Percentiles rank a stretch among this genome's conserved stretches.
Conservation (phyloP, 2,888 invertebrate genomes). For the Nomada fabriciana region DNA sequence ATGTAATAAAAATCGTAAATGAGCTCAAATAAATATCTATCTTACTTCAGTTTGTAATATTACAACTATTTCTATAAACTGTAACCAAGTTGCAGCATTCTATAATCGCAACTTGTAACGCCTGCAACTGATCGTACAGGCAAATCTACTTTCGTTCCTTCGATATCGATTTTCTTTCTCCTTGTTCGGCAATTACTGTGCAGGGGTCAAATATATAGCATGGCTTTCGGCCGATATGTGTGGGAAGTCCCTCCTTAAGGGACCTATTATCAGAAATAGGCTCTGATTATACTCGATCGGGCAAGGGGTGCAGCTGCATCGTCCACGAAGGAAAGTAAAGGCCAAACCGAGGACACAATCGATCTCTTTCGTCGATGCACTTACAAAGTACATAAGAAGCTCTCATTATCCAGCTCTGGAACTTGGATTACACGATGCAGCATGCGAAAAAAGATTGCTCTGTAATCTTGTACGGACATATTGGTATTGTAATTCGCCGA, state of each 20-base stretch:
- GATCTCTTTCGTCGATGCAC: slow-evolving; percentile 41
- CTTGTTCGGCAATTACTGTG: slow-evolving; percentile 23
- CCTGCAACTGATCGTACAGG: neutral
- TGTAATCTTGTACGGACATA: slow-evolving; percentile 34
- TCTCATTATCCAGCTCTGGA: slow-evolving; percentile 48
- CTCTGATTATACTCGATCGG: slow-evolving; percentile 47
- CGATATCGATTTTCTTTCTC: slow-evolving; percentile 45
- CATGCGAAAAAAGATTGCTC: slow-evolving; percentile 45
- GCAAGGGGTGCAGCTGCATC: slow-evolving; percentile 40
- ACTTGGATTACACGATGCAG: slow-evolving; percentile 39
- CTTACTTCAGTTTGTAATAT: no score
- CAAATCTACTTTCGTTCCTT: slow-evolving; percentile 11
- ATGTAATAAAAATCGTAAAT: no score
- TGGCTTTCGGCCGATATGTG: slow-evolving; percentile 33
- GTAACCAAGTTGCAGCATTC: neutral
- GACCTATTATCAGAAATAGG: slow-evolving; percentile 55
- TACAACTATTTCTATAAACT: no score
- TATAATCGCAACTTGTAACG: slow-evolving; percentile 9
- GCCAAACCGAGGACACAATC: slow-evolving; percentile 50
- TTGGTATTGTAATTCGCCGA: slow-evolving; percentile 13
- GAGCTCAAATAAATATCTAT: no score
- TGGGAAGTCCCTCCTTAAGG: slow-evolving; percentile 42
- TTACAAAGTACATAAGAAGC: slow-evolving; percentile 41
- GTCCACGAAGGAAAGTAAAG: slow-evolving; percentile 16
- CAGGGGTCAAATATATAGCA: slow-evolving; percentile 26